phyloP scores from a whole-genome alignment of 2,797 vertebrate genomes.

The Centropyge bicolor region DNA sequence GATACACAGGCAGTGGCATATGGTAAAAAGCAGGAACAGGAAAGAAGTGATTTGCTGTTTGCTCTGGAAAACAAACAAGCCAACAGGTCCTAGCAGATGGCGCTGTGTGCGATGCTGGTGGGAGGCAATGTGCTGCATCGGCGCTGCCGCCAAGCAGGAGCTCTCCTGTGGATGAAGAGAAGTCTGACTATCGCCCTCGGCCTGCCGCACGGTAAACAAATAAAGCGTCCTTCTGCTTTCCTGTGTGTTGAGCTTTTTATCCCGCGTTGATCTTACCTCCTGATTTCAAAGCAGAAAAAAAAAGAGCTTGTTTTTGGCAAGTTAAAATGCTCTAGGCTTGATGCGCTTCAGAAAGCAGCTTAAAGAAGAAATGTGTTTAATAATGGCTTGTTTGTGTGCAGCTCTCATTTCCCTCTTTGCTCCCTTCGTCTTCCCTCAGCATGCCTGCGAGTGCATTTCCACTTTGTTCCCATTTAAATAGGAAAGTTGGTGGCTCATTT shows the following conservation, averaged over 20 bases:
- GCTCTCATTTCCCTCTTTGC: conserved; percentile 70
- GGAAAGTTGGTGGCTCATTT: conserved; percentile 77
- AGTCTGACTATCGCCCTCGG: conserved; percentile 83
- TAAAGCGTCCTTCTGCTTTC: conserved; percentile 83
- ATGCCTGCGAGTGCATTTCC: conserved; percentile 72
- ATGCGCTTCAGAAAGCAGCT: conserved; percentile 77
- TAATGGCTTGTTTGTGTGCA: conserved; percentile 78
- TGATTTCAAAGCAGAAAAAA: conserved; percentile 79
- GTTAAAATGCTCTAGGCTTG: conserved; percentile 79
- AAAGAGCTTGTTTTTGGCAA: conserved; percentile 76
- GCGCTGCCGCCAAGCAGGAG: conserved; percentile 75
- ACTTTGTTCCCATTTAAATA: conserved; percentile 74
- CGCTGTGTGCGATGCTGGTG: conserved; percentile 88
- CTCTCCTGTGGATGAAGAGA: conserved; percentile 83
- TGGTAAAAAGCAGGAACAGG: conserved; percentile 96
- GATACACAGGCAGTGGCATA: conserved; percentile 95
- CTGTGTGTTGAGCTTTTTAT: conserved; percentile 81
- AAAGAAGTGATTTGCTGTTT: conserved; percentile 99
- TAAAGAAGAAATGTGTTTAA: conserved; percentile 79
- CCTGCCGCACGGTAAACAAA: conserved; percentile 85
- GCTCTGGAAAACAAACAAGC: conserved; percentile 98
- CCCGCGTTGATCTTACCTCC: conserved; percentile 77
- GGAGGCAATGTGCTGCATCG: conserved; percentile 82
- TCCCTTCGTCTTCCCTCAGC: conserved; percentile 65
- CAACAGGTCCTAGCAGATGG: conserved; percentile 99